These are phyloP conservation scores for Neocloeon triangulifer DNA, from an alignment of 1,140 invertebrate genomes.

Conservation along the genomic window DNA sequence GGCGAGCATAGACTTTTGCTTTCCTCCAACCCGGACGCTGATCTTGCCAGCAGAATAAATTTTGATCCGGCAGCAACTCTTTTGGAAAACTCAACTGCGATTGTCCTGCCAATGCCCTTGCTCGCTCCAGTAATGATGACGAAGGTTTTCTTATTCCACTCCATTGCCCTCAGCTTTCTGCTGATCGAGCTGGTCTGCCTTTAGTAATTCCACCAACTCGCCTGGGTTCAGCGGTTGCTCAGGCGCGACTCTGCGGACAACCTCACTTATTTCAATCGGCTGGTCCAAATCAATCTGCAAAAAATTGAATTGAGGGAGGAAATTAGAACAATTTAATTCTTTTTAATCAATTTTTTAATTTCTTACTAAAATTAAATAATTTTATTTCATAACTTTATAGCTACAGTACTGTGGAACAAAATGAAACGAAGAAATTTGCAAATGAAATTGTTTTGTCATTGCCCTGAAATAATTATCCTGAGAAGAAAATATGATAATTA, in stretches of 20 bases:
- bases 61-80: slow-evolving; percentile 34
- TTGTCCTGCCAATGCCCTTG: slow-evolving; percentile 59
- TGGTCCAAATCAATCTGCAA: slow-evolving; percentile 14
- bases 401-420: too few relatives aligned
- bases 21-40: slow-evolving; percentile 31
- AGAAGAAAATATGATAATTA: too few relatives aligned
- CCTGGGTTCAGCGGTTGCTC: slow-evolving; percentile 21
- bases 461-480: too few relatives aligned
- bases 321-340: too few relatives aligned
- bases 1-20: slow-evolving; percentile 27
- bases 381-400: too few relatives aligned
- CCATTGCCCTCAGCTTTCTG: too few relatives aligned
- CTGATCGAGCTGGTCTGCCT: slow-evolving; percentile 23
- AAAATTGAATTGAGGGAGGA: too few relatives aligned
- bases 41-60: slow-evolving; percentile 54
- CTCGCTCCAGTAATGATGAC: slow-evolving; percentile 64
- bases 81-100: slow-evolving; percentile 44
- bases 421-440: too few relatives aligned
- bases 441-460: too few relatives aligned
- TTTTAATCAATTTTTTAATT: too few relatives aligned
- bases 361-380: too few relatives aligned
- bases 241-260: slow-evolving; percentile 22
- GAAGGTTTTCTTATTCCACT: slow-evolving; percentile 26
- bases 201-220: slow-evolving; percentile 25
- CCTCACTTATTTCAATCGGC: slow-evolving; percentile 18